These are phyloP conservation scores for Nanger granti DNA, from an alignment of 2,113 vertebrate species.

Conservation along the genomic window DNA sequence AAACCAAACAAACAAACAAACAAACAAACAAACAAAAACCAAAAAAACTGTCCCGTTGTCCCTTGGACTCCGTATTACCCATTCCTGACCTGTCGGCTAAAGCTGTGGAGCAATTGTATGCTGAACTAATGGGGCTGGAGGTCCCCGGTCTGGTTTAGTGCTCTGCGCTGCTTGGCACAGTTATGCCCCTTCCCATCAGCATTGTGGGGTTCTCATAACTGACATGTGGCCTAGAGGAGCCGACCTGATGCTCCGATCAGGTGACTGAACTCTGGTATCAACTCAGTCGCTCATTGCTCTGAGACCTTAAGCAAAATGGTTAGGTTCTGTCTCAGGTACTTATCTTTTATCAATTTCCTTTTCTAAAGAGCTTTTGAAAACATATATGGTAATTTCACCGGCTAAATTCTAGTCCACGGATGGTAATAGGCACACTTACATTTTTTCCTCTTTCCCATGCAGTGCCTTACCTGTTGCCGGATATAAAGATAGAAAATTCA, in stretches of 20 bases:
- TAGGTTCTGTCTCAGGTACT: background rate
- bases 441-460: background rate
- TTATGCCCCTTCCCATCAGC: background rate
- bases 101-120: background rate
- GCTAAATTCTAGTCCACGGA: background rate
- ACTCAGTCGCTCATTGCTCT: background rate
- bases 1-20: background rate
- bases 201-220: background rate
- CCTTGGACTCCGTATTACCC: background rate
- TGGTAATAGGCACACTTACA: background rate
- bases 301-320: background rate
- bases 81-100: background rate
- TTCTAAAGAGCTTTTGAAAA: background rate
- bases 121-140: background rate
- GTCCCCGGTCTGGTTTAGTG: background rate
- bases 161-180: background rate
- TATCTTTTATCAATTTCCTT: background rate
- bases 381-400: background rate
- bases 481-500: background rate
- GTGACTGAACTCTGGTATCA: background rate
- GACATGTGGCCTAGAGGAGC: too few relatives aligned
- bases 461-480: background rate
- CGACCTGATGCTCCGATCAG: background rate
- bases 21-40: background rate
- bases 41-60: background rate